A percentile compares a stretch with the other conserved stretches of the same genome.
Conservation (phyloP, 1,140 invertebrate genomes). For the Drusus annulatus region DNA sequence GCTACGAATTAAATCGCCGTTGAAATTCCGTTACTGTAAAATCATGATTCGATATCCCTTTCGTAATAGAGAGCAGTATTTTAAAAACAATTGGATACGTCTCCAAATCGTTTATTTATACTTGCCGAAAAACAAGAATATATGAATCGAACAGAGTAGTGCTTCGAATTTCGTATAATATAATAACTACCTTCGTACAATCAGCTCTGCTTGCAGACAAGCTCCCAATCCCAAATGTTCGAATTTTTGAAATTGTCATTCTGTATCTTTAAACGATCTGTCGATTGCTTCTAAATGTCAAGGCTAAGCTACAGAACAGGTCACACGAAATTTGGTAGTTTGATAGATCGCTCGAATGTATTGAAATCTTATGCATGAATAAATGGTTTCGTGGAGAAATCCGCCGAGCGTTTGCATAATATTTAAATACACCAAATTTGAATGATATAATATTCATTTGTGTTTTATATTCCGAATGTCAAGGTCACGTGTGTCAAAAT, state of each 20-base stretch:
- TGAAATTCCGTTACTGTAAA: conserved; percentile 9
- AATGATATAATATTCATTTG: conserved; percentile 35
- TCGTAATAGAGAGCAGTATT: neutral
- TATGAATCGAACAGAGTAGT: neutral
- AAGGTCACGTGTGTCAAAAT: conserved; percentile 37
- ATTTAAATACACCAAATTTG: conserved; percentile 36
- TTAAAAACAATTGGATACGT: conserved; percentile 9
- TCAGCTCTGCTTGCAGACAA: too few species aligned
- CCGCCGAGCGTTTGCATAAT: conserved; percentile 4
- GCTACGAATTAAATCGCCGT: conserved; percentile 1
- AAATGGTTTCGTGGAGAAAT: conserved; percentile 22
- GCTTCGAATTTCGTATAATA: too few species aligned
- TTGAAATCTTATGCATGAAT: conserved; percentile 28
- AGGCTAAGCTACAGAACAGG: conserved; percentile 38
- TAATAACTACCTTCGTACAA: too few species aligned
- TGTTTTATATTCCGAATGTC: conserved; percentile 35
- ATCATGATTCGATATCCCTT: conserved; percentile 3
- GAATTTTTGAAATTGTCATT: conserved; percentile 50
- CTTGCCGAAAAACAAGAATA: conserved; percentile 17
- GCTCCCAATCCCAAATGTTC: conserved; percentile 13
- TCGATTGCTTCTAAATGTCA: conserved; percentile 53
- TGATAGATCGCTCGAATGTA: conserved; percentile 26
- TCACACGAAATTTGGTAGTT: conserved; percentile 41
- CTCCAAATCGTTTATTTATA: conserved; percentile 21
- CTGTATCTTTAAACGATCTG: conserved; percentile 38